Conservation (phyloP, 1,140 invertebrate species). For the Scaptomyza pallida region DNA sequence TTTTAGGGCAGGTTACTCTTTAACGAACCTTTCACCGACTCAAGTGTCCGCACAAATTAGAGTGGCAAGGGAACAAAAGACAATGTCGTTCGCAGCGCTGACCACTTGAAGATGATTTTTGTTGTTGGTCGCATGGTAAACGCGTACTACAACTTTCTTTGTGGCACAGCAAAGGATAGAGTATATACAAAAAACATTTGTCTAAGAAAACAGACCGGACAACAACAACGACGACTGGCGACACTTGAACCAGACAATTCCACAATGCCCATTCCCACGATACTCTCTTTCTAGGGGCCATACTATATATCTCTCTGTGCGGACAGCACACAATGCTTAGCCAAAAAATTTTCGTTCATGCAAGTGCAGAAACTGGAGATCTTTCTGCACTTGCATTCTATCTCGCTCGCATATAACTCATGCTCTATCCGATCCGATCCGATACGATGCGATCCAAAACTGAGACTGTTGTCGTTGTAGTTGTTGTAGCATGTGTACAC, state of each 20-base stretch:
- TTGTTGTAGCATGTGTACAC: constrained; percentile 63
- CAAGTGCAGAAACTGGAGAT: constrained; percentile 81
- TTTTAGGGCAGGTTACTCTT: constrained; percentile 25
- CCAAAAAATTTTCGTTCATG: constrained; percentile 15
- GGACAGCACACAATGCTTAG: constrained; percentile 49
- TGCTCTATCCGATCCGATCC: constrained; percentile 11
- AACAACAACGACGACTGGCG: constrained; percentile 51
- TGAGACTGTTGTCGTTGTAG: constrained; percentile 28
- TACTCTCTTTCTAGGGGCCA: constrained; percentile 67
- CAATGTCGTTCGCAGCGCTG: constrained; percentile 55
- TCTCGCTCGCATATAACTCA: constrained; percentile 57
- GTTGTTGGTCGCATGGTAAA: constrained; percentile 66
- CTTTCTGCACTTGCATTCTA: constrained; percentile 52
- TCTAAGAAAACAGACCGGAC: constrained; percentile 62
- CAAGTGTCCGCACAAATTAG: constrained; percentile 78
- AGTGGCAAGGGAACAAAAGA: constrained; percentile 49
- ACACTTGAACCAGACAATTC: constrained; percentile 75
- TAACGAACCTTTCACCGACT: constrained; percentile 54
- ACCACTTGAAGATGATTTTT: constrained; percentile 62
- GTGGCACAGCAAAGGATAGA: constrained; percentile 50
- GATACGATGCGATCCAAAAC: neutral
- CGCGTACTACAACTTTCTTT: constrained; percentile 61
- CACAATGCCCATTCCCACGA: constrained; percentile 80
- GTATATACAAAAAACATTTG: constrained; percentile 64
- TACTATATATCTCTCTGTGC: too few relatives aligned